Evolutionary conservation across 1,140 invertebrate species (phyloP).

Genomic region (Probaryconus sp.): DNA sequence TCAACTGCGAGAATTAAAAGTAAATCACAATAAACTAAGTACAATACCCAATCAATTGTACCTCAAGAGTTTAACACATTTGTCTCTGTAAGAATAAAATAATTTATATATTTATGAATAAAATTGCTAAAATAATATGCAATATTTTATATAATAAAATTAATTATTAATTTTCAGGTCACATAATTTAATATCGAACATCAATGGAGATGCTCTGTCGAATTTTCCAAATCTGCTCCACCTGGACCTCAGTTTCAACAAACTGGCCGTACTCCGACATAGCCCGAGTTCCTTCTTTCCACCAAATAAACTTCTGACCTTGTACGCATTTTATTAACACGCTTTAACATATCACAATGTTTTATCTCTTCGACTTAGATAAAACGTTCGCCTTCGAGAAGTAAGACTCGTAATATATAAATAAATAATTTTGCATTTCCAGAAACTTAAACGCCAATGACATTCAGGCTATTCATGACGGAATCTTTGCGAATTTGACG

Average conservation of each 20-base stretch:
- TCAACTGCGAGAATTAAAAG: constrained; percentile 75
- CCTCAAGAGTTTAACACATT: constrained; percentile 69
- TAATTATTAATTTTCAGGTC: constrained; percentile 75
- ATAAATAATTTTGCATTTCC: constrained; percentile 66
- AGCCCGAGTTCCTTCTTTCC: constrained; percentile 76
- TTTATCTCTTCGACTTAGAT: constrained; percentile 21
- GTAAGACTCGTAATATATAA: background rate
- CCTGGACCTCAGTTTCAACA: constrained; percentile 83
- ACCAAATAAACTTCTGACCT: constrained; percentile 72
- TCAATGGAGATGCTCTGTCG: constrained; percentile 81
- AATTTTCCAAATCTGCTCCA: constrained; percentile 80
- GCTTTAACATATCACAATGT: constrained; percentile 23
- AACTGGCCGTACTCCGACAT: constrained; percentile 78
- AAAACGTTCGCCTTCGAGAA: background rate
- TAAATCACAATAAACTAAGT: constrained; percentile 73
- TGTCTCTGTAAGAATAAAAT: constrained; percentile 70
- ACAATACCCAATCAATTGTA: constrained; percentile 68
- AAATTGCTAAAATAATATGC: background rate
- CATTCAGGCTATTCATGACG: constrained; percentile 83
- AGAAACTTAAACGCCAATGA: constrained; percentile 88
- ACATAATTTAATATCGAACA: constrained; percentile 82
- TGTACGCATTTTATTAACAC: constrained; percentile 74
- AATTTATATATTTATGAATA: background rate
- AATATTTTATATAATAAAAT: too few species aligned
- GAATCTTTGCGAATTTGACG: constrained; percentile 85